These are phyloP conservation scores for Pantherophis guttatus DNA, from an alignment of 2,113 vertebrate species.

Conservation along the genomic window DNA sequence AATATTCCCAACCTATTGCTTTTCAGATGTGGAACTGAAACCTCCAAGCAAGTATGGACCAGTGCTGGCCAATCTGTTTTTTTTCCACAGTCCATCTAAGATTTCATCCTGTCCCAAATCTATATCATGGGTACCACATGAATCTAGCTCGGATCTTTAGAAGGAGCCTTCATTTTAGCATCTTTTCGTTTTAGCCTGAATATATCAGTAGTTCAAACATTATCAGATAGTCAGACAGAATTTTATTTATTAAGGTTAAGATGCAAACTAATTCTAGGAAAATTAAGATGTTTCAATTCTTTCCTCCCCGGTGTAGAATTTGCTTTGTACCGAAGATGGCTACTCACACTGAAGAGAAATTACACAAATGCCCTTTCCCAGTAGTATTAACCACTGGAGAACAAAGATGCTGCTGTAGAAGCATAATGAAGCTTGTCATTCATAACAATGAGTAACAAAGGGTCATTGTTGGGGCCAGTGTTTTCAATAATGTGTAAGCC, in stretches of 20 bases:
- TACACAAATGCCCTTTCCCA: background rate
- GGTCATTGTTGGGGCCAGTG: background rate
- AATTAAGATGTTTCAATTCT: background rate
- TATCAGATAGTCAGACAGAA: background rate
- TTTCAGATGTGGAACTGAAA: background rate
- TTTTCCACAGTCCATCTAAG: background rate
- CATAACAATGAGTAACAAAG: background rate
- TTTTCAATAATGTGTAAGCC: background rate
- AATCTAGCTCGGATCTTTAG: background rate
- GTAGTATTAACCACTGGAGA: background rate
- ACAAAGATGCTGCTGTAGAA: background rate
- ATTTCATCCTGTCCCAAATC: background rate
- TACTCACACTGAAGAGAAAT: background rate
- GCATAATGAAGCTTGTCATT: background rate
- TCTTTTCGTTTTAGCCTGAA: background rate
- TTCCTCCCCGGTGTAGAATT: background rate
- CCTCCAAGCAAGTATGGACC: background rate
- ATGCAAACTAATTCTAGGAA: background rate
- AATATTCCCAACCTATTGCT: background rate
- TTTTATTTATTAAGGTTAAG: background rate
- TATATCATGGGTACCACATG: background rate
- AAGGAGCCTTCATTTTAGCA: background rate
- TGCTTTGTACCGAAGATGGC: background rate
- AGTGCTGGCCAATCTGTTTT: background rate
- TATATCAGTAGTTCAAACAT: background rate